Percentiles rank a stretch among this genome's conserved stretches.
These are phyloP conservation scores for Eurois occulta DNA, from an alignment of 2,888 invertebrate genomes.

Conservation along the genomic window DNA sequence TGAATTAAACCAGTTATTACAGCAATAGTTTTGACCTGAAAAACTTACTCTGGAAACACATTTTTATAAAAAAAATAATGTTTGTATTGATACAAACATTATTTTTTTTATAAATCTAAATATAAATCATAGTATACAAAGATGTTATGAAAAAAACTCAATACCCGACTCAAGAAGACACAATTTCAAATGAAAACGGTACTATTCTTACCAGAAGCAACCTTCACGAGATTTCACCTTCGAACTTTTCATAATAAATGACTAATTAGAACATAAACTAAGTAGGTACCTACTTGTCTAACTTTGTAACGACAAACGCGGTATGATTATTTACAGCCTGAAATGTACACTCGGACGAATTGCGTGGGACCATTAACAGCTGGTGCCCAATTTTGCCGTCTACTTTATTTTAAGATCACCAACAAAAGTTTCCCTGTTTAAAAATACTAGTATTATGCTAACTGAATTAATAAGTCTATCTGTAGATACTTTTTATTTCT, in stretches of 20 bases:
- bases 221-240: background rate
- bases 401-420: slow-evolving; percentile 32
- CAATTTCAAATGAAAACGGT: background rate
- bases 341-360: slow-evolving; percentile 45
- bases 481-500: background rate
- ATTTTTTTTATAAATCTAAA: too few relatives aligned
- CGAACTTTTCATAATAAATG: slow-evolving; percentile 2
- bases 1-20: background rate
- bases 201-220: background rate
- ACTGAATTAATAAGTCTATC: background rate
- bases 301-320: slow-evolving; percentile 21
- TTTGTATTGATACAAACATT: too few relatives aligned
- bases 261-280: slow-evolving; percentile 18
- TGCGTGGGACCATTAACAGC: slow-evolving; percentile 54
- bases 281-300: slow-evolving; percentile 13
- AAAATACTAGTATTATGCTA: slow-evolving; percentile 5
- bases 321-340: slow-evolving; percentile 24
- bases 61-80: background rate
- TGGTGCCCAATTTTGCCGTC: slow-evolving; percentile 31
- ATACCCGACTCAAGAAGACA: too few relatives aligned
- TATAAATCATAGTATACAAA: background rate
- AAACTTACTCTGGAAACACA: background rate
- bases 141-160: too few relatives aligned
- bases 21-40: background rate
- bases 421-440: slow-evolving; percentile 18